These are phyloP conservation scores for Burhinus oedicnemus DNA, from an alignment of 2,113 vertebrate genomes.

Conservation along the genomic window DNA sequence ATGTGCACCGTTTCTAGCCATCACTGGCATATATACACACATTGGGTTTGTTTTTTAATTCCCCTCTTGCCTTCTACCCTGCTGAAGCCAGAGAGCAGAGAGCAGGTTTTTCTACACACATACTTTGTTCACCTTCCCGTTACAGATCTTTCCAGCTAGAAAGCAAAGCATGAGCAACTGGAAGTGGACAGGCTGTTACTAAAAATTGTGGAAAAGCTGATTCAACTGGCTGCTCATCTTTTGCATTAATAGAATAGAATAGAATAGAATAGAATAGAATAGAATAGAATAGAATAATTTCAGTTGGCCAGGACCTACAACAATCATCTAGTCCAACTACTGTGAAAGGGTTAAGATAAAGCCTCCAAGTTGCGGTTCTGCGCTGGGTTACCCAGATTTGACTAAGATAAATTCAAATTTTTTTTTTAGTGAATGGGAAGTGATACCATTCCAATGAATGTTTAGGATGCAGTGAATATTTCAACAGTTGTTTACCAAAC, in stretches of 20 bases:
- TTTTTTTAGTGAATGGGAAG: background rate
- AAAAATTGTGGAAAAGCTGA: background rate
- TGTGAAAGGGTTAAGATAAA: background rate
- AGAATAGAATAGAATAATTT: background rate
- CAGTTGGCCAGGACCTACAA: background rate
- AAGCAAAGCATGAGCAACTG: background rate
- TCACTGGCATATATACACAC: fast-evolving
- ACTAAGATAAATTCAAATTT: background rate
- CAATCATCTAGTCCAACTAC: background rate
- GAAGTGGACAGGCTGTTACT: background rate
- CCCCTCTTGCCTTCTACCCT: background rate
- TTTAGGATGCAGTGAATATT: background rate
- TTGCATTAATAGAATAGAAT: background rate
- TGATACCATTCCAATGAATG: background rate
- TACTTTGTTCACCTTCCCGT: background rate
- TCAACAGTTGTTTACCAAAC: background rate
- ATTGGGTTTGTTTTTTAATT: background rate
- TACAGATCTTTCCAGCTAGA: background rate
- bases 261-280: background rate
- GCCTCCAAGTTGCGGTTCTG: background rate
- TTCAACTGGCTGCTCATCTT: background rate
- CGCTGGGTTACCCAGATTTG: background rate
- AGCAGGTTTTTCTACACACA: background rate
- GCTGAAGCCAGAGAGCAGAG: background rate
- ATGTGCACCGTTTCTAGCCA: background rate